A percentile compares a stretch with the other conserved stretches of the same genome.
These are phyloP conservation scores for Enteromius trimaculatus DNA, from an alignment of 2,797 vertebrate species.

Conservation along the genomic window DNA sequence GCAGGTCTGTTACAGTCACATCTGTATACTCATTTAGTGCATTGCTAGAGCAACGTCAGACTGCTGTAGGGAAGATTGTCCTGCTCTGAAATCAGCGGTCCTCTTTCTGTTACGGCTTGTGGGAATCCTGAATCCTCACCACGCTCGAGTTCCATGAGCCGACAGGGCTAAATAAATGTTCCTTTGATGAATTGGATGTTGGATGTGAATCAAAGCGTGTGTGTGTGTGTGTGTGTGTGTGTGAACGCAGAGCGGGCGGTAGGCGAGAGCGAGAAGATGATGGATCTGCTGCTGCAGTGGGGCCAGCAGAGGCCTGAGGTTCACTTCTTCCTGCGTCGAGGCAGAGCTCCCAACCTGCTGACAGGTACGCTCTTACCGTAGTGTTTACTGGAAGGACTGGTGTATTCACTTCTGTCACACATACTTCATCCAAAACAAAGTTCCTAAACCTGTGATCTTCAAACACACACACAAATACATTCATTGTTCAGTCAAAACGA, in stretches of 20 bases:
- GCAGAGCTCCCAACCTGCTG: conserved; percentile 81
- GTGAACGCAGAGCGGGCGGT: conserved; percentile 84
- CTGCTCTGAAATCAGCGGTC: neutral
- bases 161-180: neutral
- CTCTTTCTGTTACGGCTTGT: neutral
- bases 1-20: neutral
- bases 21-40: neutral
- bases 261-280: conserved; percentile 88
- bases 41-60: neutral
- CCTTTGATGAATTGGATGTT: conserved; percentile 10
- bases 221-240: neutral
- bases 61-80: neutral
- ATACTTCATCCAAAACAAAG: neutral
- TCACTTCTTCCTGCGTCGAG: conserved; percentile 93
- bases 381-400: neutral
- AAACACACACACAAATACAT: neutral
- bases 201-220: neutral
- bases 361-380: conserved; percentile 73
- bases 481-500: neutral
- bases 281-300: conserved; percentile 90
- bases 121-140: neutral
- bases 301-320: conserved; percentile 89
- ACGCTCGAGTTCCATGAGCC: neutral
- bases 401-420: neutral
- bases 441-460: neutral